Percentiles rank a stretch among this genome's conserved stretches.
These are phyloP conservation scores for Apomyelois bistriatella DNA, from an alignment of 2,888 invertebrate genomes.

Conservation along the genomic window DNA sequence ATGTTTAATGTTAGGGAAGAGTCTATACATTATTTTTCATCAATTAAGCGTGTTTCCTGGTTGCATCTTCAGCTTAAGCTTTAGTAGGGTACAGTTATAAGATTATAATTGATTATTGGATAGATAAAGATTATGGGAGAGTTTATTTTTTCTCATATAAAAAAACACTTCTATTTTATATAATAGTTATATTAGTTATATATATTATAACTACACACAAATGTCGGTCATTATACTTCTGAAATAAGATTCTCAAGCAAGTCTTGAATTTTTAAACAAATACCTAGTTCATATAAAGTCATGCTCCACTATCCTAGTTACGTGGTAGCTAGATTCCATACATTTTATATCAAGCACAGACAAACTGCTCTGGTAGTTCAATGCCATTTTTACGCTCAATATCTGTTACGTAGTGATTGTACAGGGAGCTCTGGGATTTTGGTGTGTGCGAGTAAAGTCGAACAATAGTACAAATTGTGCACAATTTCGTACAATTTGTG, in stretches of 20 bases:
- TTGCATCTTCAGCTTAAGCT: no score
- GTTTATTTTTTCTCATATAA: no score
- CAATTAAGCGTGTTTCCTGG: no score
- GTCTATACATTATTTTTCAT: no score
- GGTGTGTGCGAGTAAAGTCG: neutral
- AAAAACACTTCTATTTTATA: no score
- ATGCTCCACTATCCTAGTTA: neutral
- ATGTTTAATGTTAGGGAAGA: no score
- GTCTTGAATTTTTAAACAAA: neutral
- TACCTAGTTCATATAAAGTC: neutral
- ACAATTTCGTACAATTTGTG: slow-evolving; percentile 8
- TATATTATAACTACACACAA: no score
- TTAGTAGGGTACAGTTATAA: no score
- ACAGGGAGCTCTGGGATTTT: slow-evolving; percentile 5
- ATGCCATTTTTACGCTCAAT: slow-evolving; percentile 1
- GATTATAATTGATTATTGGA: no score
- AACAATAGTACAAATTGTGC: neutral
- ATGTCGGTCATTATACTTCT: neutral
- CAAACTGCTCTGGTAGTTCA: neutral
- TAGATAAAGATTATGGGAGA: no score
- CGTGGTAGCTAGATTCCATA: neutral
- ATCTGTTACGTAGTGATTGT: slow-evolving; percentile 2
- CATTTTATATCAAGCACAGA: slow-evolving; percentile 1
- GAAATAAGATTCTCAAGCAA: no score
- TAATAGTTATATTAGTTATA: no score